Evolutionary conservation across 2,113 vertebrate species (phyloP).

Genomic region (Chitala chitala): DNA sequence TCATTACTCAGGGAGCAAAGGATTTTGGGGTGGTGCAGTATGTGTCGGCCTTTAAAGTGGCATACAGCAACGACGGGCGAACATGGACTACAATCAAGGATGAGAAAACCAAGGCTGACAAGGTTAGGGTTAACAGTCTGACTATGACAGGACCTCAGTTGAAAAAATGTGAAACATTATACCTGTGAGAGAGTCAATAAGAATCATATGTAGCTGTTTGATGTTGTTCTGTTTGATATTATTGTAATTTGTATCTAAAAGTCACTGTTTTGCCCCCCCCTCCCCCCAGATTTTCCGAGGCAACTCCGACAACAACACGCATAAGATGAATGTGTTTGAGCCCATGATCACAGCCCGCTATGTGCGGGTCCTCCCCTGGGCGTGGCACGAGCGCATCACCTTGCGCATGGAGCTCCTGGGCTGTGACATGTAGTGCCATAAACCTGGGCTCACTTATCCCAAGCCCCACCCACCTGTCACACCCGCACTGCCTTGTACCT

Average conservation of each 20-base stretch:
- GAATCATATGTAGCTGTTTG: too few relatives aligned
- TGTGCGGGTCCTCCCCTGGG: slow-evolving; percentile 80
- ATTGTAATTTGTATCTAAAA: background rate
- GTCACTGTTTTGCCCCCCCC: background rate
- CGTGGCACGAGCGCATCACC: slow-evolving; percentile 92
- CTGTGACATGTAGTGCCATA: slow-evolving; percentile 66
- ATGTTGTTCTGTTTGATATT: background rate
- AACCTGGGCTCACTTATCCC: background rate
- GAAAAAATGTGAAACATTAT: too few relatives aligned
- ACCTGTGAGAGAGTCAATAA: too few relatives aligned
- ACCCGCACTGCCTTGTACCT: slow-evolving; percentile 56
- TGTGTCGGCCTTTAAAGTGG: slow-evolving; percentile 80
- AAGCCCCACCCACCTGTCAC: slow-evolving; percentile 31
- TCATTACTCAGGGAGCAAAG: slow-evolving; percentile 91
- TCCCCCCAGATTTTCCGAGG: slow-evolving; percentile 77
- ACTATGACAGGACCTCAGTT: too few relatives aligned
- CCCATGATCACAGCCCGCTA: slow-evolving; percentile 71
- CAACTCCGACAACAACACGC: slow-evolving; percentile 86
- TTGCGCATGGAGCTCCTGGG: slow-evolving; percentile 89
- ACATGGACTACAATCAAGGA: slow-evolving; percentile 75
- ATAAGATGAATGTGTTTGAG: slow-evolving; percentile 88
- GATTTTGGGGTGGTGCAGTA: slow-evolving; percentile 90
- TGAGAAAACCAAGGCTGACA: slow-evolving; percentile 54
- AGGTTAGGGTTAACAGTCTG: slow-evolving; percentile 56
- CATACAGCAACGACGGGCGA: slow-evolving; percentile 71